Evolutionary conservation across 2,113 vertebrate genomes (phyloP).

Genomic region (Variabilichromis moorii): DNA sequence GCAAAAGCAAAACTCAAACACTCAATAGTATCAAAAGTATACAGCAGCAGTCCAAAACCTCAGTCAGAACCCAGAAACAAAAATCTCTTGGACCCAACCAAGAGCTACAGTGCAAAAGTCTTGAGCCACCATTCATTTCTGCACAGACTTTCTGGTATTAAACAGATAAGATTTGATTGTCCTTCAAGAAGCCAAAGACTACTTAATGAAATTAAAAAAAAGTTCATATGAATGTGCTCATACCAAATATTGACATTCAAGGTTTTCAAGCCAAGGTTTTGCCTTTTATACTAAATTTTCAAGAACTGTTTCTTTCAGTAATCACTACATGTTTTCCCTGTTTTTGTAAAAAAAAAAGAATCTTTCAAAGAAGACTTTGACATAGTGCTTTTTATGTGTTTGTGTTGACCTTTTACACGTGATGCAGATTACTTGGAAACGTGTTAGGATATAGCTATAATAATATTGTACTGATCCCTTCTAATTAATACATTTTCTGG

Average conservation of each 20-base stretch:
- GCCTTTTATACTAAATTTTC: neutral
- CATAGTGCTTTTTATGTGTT: neutral
- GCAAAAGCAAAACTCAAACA: neutral
- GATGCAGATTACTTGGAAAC: neutral
- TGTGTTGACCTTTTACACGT: neutral
- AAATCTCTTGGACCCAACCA: neutral
- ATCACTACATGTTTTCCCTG: neutral
- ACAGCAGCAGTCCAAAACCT: neutral
- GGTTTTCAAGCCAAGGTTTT: neutral
- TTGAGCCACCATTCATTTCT: neutral
- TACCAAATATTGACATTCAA: neutral
- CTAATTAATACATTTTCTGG: neutral
- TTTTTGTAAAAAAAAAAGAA: neutral
- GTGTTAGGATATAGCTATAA: neutral
- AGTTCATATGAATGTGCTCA: neutral
- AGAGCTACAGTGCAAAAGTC: neutral
- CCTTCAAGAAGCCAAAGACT: neutral
- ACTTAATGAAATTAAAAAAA: neutral
- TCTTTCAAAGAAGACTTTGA: neutral
- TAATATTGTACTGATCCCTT: neutral
- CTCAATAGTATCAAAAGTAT: neutral
- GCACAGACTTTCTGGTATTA: neutral
- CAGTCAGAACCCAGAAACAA: neutral
- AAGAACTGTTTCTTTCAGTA: neutral
- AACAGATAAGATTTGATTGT: neutral